phyloP scores from a whole-genome alignment of 2,888 invertebrate genomes.

The Latrodectus elegans region DNA sequence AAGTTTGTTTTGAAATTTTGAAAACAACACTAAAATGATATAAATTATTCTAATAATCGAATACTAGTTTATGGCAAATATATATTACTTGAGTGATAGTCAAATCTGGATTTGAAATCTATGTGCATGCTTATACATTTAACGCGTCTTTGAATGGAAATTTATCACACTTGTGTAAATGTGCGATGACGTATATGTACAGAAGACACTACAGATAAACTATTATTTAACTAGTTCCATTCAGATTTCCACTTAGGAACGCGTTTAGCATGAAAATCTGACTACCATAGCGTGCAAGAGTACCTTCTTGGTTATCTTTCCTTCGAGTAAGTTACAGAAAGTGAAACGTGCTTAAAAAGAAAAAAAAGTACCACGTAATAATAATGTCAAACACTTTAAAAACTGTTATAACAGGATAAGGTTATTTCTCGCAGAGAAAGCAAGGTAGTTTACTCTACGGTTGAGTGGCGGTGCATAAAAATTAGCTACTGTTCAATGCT shows the following conservation, averaged over 20 bases:
- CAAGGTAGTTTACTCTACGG: slow-evolving; percentile 9
- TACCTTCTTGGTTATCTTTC: slow-evolving; percentile 11
- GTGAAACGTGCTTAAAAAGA: background rate
- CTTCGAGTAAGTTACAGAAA: background rate
- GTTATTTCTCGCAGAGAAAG: background rate
- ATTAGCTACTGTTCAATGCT: slow-evolving; percentile 14
- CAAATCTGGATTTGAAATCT: too few relatives aligned
- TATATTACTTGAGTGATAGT: too few relatives aligned
- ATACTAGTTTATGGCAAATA: too few relatives aligned
- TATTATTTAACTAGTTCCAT: too few relatives aligned
- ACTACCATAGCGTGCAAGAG: slow-evolving; percentile 13
- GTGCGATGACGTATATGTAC: background rate
- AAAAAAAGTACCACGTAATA: slow-evolving; percentile 5
- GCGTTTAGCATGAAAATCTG: too few relatives aligned
- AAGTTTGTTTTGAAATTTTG: too few relatives aligned
- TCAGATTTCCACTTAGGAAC: too few relatives aligned
- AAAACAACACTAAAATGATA: too few relatives aligned
- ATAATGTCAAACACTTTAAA: background rate
- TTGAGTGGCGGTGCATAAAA: slow-evolving; percentile 31
- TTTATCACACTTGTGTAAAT: too few relatives aligned
- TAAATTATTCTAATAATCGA: too few relatives aligned
- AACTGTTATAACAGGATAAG: slow-evolving; percentile 3
- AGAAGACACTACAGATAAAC: background rate
- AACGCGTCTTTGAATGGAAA: too few relatives aligned
- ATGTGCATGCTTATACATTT: too few relatives aligned